Conservation (phyloP, 2,113 vertebrate genomes). For the Talpa occidentalis region DNA sequence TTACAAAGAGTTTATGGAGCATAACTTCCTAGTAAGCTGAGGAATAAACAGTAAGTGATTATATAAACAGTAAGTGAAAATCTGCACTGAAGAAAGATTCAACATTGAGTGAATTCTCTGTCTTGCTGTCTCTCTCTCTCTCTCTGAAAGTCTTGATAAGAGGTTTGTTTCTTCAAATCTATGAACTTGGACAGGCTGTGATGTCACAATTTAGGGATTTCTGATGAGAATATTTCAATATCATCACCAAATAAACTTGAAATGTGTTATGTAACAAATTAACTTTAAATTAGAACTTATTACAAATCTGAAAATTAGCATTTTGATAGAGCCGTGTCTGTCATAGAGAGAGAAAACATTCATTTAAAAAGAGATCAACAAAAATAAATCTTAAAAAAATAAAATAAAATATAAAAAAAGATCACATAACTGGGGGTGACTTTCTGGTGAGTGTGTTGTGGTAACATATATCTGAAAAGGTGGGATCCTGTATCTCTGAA, state of each 20-base stretch:
- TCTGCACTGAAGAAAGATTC: not conserved
- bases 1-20: not conserved
- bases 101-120: too few species aligned
- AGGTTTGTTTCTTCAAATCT: not conserved
- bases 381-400: too few species aligned
- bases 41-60: not conserved
- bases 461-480: too few species aligned
- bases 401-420: too few species aligned
- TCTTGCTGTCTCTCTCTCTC: fast-evolving
- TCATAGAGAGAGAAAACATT: not conserved
- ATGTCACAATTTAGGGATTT: not conserved
- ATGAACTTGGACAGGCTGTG: not conserved
- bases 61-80: not conserved
- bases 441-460: too few species aligned
- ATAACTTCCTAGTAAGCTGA: not conserved
- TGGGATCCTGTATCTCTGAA: too few species aligned
- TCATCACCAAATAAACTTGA: not conserved
- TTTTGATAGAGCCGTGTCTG: not conserved
- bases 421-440: too few species aligned
- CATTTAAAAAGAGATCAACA: not conserved
- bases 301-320: not conserved
- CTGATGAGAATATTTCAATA: not conserved
- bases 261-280: not conserved
- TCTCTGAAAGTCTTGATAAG: not conserved
- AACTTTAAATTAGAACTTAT: slow-evolving; percentile 32